Percentiles rank a stretch among this genome's conserved stretches.
Evolutionary conservation across 2,113 vertebrate species (phyloP).

Genomic region (Onychostoma macrolepis): DNA sequence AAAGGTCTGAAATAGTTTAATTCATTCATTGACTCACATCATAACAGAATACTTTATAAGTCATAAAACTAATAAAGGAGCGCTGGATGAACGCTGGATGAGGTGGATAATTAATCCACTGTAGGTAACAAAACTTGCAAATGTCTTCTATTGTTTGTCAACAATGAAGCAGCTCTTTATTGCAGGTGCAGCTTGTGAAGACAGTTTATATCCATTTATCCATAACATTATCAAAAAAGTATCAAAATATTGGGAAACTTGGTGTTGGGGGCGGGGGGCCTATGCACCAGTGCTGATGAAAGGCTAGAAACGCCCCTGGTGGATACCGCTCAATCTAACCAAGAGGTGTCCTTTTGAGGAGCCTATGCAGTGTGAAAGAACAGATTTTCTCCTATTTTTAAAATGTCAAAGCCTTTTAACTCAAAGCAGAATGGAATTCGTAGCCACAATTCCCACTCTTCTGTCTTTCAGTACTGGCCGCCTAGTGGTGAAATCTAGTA

Average conservation of each 20-base stretch:
- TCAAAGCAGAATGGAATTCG: slow-evolving; percentile 42
- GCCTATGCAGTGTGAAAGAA: slow-evolving; percentile 5
- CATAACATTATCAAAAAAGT: neutral
- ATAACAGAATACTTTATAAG: neutral
- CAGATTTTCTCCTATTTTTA: slow-evolving; percentile 28
- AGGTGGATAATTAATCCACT: neutral
- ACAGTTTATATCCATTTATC: neutral
- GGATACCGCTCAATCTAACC: neutral
- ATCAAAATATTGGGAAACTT: neutral
- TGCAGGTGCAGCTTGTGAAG: neutral
- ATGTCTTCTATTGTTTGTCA: neutral
- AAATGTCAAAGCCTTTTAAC: slow-evolving; percentile 45
- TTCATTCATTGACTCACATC: neutral
- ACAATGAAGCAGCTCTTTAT: neutral
- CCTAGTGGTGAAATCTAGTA: slow-evolving; percentile 39
- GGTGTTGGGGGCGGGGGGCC: too few relatives aligned
- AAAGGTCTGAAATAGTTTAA: neutral
- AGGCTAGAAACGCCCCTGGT: neutral
- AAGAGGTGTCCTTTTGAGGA: neutral
- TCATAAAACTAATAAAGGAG: neutral
- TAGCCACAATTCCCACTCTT: neutral
- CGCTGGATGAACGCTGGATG: neutral
- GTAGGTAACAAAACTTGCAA: neutral
- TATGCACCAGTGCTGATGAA: neutral
- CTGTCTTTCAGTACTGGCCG: slow-evolving; percentile 19